These are phyloP conservation scores for Diarsia brunnea DNA, from an alignment of 2,888 invertebrate genomes.

Conservation along the genomic window DNA sequence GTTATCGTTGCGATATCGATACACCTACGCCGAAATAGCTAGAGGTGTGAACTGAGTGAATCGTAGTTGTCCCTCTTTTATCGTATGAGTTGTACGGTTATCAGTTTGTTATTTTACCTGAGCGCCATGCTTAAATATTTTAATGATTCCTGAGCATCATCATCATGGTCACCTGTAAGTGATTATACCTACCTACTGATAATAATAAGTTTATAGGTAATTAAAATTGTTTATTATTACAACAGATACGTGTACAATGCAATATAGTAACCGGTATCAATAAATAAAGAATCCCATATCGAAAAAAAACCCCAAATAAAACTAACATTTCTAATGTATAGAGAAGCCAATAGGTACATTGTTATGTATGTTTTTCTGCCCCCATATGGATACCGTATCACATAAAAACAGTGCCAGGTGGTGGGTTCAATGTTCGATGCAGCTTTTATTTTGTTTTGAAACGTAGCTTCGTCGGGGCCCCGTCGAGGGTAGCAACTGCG, in stretches of 20 bases:
- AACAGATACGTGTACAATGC: conserved; percentile 8
- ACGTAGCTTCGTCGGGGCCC: conserved; percentile 75
- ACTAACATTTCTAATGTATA: conserved; percentile 24
- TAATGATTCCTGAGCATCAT: conserved; percentile 33
- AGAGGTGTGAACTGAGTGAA: conserved; percentile 31
- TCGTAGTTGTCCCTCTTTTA: conserved; percentile 36
- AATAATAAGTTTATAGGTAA: conserved; percentile 15
- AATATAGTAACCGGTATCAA: neutral
- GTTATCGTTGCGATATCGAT: conserved; percentile 52
- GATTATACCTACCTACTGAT: conserved; percentile 20
- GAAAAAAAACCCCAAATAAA: neutral
- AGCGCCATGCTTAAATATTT: conserved; percentile 38
- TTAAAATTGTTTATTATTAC: conserved; percentile 35
- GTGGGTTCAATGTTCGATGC: conserved; percentile 83
- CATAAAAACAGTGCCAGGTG: conserved; percentile 85
- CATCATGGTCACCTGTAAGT: conserved; percentile 35
- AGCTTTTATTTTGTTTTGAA: conserved; percentile 85
- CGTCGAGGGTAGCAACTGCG: conserved; percentile 73
- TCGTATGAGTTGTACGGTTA: conserved; percentile 45
- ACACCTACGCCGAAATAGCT: conserved; percentile 45
- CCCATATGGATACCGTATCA: conserved; percentile 67
- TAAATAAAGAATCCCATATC: neutral
- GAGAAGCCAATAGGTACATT: conserved; percentile 28
- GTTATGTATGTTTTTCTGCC: conserved; percentile 34
- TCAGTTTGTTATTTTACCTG: conserved; percentile 39